Evolutionary conservation across 2,797 vertebrate genomes (phyloP).

Genomic region (Crocodylus rhombifer): DNA sequence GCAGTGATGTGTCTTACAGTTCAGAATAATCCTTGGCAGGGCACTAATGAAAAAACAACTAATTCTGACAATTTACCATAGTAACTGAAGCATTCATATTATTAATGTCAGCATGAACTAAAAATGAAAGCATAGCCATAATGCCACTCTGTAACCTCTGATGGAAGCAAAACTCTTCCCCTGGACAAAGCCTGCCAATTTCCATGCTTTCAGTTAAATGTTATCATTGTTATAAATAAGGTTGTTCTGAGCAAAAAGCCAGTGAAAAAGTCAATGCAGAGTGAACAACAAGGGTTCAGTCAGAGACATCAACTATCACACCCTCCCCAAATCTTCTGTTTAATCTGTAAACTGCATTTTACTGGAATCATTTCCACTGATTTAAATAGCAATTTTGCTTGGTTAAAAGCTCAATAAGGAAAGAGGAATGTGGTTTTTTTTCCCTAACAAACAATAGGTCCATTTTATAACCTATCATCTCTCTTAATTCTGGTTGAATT

Average conservation of each 20-base stretch:
- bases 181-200: background rate
- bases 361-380: background rate
- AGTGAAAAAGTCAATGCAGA: background rate
- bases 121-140: background rate
- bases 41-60: slow-evolving; percentile 20
- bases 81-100: slow-evolving; percentile 27
- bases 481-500: background rate
- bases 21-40: slow-evolving; percentile 36
- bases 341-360: background rate
- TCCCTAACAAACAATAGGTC: slow-evolving; percentile 13
- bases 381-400: slow-evolving; percentile 34
- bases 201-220: background rate
- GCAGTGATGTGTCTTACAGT: slow-evolving; percentile 13
- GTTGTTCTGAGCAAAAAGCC: background rate
- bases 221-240: background rate
- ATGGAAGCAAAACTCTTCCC: background rate
- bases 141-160: background rate
- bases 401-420: background rate
- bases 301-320: background rate
- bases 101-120: background rate
- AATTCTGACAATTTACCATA: slow-evolving; percentile 37
- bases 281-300: rapidly evolving
- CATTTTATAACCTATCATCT: background rate
- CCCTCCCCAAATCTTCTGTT: background rate
- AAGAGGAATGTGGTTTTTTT: background rate